phyloP scores from a whole-genome alignment of 2,888 invertebrate species.

The Cetonia aurata region DNA sequence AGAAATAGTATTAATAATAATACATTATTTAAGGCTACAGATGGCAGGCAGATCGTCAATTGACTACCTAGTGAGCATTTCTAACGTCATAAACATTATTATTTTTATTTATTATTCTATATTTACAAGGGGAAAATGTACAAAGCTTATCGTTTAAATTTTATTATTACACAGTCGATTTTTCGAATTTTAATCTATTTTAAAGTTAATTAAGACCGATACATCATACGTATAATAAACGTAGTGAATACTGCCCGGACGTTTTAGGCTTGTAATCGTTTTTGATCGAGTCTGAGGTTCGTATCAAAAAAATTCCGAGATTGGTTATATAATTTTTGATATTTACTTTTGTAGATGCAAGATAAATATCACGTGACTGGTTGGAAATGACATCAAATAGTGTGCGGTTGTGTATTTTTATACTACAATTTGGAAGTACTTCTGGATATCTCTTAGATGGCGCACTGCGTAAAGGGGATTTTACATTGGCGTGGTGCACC shows the following conservation, averaged over 20 bases:
- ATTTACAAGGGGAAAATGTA: slow-evolving; percentile 48
- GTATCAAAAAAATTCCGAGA: slow-evolving; percentile 15
- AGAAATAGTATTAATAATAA: slow-evolving; percentile 23
- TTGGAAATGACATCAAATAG: too few relatives aligned
- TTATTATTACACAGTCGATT: slow-evolving; percentile 44
- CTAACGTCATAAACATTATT: slow-evolving; percentile 45
- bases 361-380: too few relatives aligned
- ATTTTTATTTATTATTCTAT: slow-evolving; percentile 5
- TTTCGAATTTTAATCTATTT: slow-evolving; percentile 40
- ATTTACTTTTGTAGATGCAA: too few relatives aligned
- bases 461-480: too few relatives aligned
- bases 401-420: too few relatives aligned
- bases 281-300: not conserved
- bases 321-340: too few relatives aligned
- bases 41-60: slow-evolving; percentile 59
- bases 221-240: not conserved
- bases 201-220: slow-evolving; percentile 6
- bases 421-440: too few relatives aligned
- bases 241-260: not conserved
- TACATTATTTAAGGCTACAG: slow-evolving; percentile 59
- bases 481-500: too few relatives aligned
- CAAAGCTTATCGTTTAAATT: slow-evolving; percentile 9
- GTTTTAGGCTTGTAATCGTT: not conserved
- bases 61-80: slow-evolving; percentile 60
- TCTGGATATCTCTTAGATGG: too few relatives aligned